These are phyloP conservation scores for Gymnogyps californianus DNA, from an alignment of 2,113 vertebrate genomes.

Conservation along the genomic window DNA sequence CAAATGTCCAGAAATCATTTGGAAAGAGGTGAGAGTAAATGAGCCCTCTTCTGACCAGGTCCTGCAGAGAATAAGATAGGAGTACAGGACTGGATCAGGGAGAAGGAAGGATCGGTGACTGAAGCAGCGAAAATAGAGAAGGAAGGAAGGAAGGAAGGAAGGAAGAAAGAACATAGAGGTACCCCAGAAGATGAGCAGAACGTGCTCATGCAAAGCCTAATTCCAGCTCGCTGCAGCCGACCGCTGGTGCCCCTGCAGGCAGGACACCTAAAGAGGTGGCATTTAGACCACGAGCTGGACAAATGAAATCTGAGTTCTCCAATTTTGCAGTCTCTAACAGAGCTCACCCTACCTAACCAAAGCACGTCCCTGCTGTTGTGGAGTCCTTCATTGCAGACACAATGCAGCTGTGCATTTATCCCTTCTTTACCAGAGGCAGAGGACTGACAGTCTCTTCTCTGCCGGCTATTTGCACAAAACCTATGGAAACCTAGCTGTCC, in stretches of 20 bases:
- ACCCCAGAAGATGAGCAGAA: neutral
- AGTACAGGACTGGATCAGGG: neutral
- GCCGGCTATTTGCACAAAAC: neutral
- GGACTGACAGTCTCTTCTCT: neutral
- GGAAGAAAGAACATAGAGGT: neutral
- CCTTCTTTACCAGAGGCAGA: neutral
- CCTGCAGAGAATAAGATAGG: neutral
- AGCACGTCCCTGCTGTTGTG: accelerated
- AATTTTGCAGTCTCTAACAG: neutral
- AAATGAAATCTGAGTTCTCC: neutral
- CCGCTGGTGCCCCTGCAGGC: neutral
- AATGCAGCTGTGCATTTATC: neutral
- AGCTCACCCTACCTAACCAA: neutral
- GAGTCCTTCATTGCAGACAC: neutral
- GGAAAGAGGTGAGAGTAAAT: neutral
- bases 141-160: neutral
- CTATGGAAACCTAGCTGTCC: neutral
- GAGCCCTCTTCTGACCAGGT: neutral
- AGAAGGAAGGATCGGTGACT: neutral
- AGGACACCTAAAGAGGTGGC: neutral
- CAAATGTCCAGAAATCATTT: neutral
- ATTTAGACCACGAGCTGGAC: accelerated
- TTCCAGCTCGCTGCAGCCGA: neutral
- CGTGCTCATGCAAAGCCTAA: neutral
- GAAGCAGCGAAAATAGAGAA: neutral